phyloP scores from a whole-genome alignment of 2,888 invertebrate species.

The Meandrusa payeni region DNA sequence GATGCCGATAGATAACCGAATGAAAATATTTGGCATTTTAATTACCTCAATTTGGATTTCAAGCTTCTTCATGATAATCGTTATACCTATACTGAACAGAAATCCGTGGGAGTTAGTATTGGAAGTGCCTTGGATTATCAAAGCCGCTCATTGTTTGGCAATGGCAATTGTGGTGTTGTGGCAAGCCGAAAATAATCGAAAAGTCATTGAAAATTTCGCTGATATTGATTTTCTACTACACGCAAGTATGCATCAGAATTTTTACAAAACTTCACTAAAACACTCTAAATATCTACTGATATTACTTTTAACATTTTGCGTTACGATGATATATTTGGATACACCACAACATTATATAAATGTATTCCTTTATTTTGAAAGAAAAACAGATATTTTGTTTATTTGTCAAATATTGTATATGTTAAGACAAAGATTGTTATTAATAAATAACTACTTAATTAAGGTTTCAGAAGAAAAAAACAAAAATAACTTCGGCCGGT shows the following conservation, averaged over 20 bases:
- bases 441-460: conserved; percentile 46
- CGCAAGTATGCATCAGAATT: not conserved
- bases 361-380: conserved; percentile 14
- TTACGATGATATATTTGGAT: no score
- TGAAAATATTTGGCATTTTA: conserved; percentile 4
- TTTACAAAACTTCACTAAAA: not conserved
- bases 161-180: conserved; percentile 37
- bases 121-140: conserved; percentile 36
- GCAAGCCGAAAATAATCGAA: conserved; percentile 36
- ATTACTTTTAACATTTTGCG: not conserved
- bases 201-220: conserved; percentile 38
- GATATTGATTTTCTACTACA: conserved; percentile 35
- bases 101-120: conserved; percentile 24
- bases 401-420: conserved; percentile 12
- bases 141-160: conserved; percentile 37
- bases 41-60: not conserved
- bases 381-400: conserved; percentile 2
- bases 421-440: conserved; percentile 33
- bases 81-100: no score
- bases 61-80: conserved; percentile 27
- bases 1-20: not conserved
- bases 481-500: conserved; percentile 30
- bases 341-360: no score
- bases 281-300: not conserved
- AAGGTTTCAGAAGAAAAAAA: conserved; percentile 37